phyloP scores from a whole-genome alignment of 2,888 invertebrate genomes.

The Eurois occulta region DNA sequence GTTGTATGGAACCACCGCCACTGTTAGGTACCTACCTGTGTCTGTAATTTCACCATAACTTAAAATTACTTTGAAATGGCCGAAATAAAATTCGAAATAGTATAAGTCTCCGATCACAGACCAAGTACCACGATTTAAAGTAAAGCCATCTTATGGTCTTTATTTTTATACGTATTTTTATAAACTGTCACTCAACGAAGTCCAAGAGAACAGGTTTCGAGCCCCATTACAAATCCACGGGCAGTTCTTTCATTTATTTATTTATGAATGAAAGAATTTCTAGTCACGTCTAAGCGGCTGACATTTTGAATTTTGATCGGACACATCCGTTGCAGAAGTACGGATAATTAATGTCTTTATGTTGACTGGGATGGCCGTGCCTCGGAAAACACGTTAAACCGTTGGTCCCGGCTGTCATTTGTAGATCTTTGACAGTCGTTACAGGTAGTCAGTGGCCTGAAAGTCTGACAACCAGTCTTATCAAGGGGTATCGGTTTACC shows the following conservation, averaged over 20 bases:
- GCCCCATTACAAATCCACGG: slow-evolving; percentile 34
- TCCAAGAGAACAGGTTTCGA: slow-evolving; percentile 27
- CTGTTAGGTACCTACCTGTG: no score
- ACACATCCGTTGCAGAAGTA: slow-evolving; percentile 24
- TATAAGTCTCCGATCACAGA: neutral
- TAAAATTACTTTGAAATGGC: no score
- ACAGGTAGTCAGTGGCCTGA: no score
- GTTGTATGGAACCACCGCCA: no score
- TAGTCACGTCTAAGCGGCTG: slow-evolving; percentile 26
- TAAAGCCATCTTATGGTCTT: slow-evolving; percentile 13
- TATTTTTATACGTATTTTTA: slow-evolving; percentile 28
- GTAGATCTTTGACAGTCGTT: no score
- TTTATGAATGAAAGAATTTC: slow-evolving; percentile 43
- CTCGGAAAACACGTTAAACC: no score
- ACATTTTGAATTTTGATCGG: slow-evolving; percentile 43
- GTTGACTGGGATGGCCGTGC: neutral
- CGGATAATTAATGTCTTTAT: slow-evolving; percentile 45
- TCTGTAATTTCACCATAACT: no score
- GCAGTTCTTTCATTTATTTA: slow-evolving; percentile 45
- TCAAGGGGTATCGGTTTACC: no score
- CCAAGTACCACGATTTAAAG: neutral
- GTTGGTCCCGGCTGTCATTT: no score
- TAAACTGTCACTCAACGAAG: slow-evolving; percentile 28
- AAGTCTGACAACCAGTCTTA: no score
- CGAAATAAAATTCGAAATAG: neutral